Evolutionary conservation across 2,797 vertebrate species (phyloP).

Genomic region (Erethizon dorsatum): DNA sequence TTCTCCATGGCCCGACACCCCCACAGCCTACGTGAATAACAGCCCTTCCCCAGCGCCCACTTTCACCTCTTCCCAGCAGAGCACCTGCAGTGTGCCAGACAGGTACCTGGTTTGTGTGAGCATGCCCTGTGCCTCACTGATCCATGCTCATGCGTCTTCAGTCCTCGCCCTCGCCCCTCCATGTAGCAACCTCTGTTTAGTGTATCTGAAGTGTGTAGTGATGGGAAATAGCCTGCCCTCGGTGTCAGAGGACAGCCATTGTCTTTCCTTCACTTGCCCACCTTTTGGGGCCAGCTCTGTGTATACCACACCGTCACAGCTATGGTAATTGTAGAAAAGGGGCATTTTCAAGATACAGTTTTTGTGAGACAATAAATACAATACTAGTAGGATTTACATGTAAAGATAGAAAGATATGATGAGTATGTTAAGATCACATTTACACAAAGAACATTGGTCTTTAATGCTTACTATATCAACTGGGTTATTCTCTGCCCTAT

Average conservation of each 20-base stretch:
- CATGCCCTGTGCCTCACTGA: neutral
- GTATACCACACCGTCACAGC: neutral
- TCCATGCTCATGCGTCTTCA: neutral
- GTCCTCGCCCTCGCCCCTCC: neutral
- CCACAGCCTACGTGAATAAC: constrained; percentile 93
- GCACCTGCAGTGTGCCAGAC: constrained; percentile 94
- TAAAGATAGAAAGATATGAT: neutral
- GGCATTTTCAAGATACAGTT: neutral
- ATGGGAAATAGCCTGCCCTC: neutral
- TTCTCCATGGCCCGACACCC: constrained; percentile 96
- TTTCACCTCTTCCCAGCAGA: constrained; percentile 93
- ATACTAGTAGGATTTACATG: neutral
- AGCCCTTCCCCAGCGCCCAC: constrained; percentile 93
- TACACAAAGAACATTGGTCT: neutral
- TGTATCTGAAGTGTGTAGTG: neutral
- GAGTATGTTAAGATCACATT: neutral
- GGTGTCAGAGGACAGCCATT: neutral
- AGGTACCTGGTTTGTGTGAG: constrained; percentile 89
- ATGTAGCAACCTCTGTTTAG: neutral
- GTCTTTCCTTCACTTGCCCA: neutral
- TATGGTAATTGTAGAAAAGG: neutral
- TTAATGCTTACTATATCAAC: neutral
- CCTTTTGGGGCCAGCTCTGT: neutral
- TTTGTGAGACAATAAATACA: neutral
- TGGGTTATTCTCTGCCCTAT: neutral